Percentiles rank a stretch among this genome's conserved stretches.
phyloP scores from a whole-genome alignment of 2,113 vertebrate genomes.

The Eudyptes chrysolophus region DNA sequence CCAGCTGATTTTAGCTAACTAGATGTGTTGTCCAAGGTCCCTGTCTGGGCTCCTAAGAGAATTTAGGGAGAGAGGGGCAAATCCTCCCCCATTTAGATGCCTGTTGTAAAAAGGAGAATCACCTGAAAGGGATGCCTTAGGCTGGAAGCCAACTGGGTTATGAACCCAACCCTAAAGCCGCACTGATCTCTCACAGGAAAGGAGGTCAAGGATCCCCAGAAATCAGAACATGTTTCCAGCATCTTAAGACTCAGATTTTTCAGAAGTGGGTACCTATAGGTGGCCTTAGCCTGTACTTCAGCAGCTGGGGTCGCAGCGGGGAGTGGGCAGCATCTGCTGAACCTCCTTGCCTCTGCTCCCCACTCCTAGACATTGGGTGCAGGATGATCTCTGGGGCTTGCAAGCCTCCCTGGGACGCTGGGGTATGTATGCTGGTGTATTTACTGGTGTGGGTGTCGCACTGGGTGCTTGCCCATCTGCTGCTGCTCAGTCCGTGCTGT shows the following conservation, averaged over 20 bases:
- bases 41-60: background rate
- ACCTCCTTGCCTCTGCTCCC: background rate
- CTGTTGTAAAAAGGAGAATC: background rate
- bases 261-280: background rate
- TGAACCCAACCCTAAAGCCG: background rate
- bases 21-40: background rate
- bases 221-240: background rate
- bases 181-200: background rate
- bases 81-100: background rate
- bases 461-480: background rate
- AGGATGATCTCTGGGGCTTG: background rate
- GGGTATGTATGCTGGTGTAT: background rate
- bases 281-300: background rate
- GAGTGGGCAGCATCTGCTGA: background rate
- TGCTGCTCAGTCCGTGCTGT: background rate
- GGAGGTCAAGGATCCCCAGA: background rate
- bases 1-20: background rate
- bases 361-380: fast-evolving
- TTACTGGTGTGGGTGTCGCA: background rate
- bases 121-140: background rate
- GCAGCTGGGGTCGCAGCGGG: background rate
- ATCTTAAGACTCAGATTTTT: background rate
- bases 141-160: background rate
- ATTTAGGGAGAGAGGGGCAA: background rate
- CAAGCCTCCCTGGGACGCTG: fast-evolving